Conservation (phyloP, 2,797 vertebrate species). For the Cuculus canorus region DNA sequence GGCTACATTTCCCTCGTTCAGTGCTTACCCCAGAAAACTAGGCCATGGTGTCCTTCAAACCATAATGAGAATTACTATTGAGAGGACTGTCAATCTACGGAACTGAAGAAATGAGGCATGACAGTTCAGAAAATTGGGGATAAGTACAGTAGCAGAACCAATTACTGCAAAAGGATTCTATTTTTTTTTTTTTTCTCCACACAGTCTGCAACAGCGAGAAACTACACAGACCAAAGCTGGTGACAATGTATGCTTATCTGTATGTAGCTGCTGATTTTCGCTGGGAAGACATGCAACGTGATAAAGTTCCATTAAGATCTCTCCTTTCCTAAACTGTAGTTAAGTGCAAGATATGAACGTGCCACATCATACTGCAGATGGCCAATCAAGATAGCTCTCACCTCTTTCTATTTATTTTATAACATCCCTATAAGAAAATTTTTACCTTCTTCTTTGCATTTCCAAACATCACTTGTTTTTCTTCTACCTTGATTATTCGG, state of each 20-base stretch:
- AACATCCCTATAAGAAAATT: neutral
- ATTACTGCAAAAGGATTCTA: conserved; percentile 8
- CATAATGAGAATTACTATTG: conserved; percentile 23
- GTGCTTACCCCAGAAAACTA: neutral
- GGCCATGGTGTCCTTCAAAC: conserved; percentile 59
- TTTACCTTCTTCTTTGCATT: neutral
- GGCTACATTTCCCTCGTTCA: neutral
- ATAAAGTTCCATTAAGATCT: neutral
- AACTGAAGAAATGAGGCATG: conserved; percentile 52
- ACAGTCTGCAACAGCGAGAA: neutral
- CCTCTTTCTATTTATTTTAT: neutral
- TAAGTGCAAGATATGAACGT: neutral
- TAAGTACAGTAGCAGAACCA: conserved; percentile 35
- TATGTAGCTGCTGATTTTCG: neutral
- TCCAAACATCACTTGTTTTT: neutral
- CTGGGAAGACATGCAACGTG: neutral
- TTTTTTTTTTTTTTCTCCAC: neutral
- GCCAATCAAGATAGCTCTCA: neutral
- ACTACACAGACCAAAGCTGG: neutral
- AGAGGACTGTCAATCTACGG: conserved; percentile 26
- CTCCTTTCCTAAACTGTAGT: neutral
- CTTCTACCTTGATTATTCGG: neutral
- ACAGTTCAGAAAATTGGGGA: conserved; percentile 36
- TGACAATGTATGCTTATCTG: neutral
- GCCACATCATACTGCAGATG: neutral